A percentile compares a stretch with the other conserved stretches of the same genome.
phyloP scores from a whole-genome alignment of 1,140 invertebrate species.

The Bombus sibiricus region DNA sequence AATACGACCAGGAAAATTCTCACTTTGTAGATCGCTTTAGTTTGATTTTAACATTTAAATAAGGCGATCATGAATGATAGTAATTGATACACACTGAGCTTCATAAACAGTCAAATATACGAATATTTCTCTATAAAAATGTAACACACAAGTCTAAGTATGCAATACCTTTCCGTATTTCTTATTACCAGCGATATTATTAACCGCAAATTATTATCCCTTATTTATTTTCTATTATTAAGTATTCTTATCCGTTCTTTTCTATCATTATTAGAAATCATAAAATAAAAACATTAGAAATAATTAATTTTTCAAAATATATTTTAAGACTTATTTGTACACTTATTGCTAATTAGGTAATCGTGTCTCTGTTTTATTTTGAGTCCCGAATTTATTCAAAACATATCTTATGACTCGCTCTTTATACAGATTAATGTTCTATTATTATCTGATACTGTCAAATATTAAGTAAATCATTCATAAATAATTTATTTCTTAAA shows the following conservation, averaged over 20 bases:
- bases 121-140: too few relatives aligned
- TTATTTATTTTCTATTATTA: too few relatives aligned
- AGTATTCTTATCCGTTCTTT: not conserved
- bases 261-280: not conserved
- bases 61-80: too few relatives aligned
- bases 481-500: not conserved
- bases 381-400: too few relatives aligned
- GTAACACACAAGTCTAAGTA: not conserved
- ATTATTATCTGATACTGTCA: not conserved
- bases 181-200: not conserved
- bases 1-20: too few relatives aligned
- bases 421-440: not conserved
- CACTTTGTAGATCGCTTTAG: too few relatives aligned
- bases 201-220: not conserved
- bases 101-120: too few relatives aligned
- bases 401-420: too few relatives aligned
- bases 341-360: not conserved
- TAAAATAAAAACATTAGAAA: not conserved
- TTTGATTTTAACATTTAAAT: too few relatives aligned
- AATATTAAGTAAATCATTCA: not conserved
- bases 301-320: not conserved
- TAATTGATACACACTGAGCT: too few relatives aligned
- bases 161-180: not conserved
- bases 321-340: not conserved
- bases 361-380: not conserved